Conservation (phyloP, 2,888 invertebrate species). For the Aelia acuminata region DNA sequence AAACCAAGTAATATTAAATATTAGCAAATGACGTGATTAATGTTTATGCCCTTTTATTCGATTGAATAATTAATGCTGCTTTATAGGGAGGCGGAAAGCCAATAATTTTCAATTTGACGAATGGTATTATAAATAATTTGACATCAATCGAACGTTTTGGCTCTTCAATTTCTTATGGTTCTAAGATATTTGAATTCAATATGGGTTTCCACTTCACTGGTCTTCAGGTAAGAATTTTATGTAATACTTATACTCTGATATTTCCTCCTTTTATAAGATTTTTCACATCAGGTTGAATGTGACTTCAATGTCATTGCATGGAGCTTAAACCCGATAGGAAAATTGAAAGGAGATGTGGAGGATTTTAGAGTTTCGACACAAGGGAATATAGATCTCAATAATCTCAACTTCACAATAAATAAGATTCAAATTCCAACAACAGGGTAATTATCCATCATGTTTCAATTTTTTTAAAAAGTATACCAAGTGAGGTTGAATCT, state of each 20-base stretch:
- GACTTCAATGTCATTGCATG: not conserved
- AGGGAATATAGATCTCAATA: conserved; percentile 26
- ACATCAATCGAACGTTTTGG: conserved; percentile 43
- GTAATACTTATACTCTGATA: not conserved
- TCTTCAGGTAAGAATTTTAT: conserved; percentile 11
- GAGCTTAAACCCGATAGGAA: conserved; percentile 11
- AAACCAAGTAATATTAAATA: not conserved
- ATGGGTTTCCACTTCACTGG: not conserved
- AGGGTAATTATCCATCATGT: conserved; percentile 10
- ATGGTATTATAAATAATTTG: conserved; percentile 6
- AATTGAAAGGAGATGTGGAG: not conserved
- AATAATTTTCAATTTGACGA: conserved; percentile 17
- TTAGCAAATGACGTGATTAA: not conserved
- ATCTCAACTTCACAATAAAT: not conserved
- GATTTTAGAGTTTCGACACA: conserved; percentile 27
- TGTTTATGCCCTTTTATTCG: not conserved
- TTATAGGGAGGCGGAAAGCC: not conserved
- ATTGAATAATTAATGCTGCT: not conserved
- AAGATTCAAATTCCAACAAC: conserved; percentile 32
- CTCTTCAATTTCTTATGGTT: not conserved
- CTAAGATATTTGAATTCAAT: not conserved
- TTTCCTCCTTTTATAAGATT: not conserved
- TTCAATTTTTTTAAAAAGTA: not conserved
- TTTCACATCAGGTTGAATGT: not conserved
- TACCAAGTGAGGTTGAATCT: not conserved